These are phyloP conservation scores for Thyatira batis DNA, from an alignment of 2,888 invertebrate genomes.

Conservation along the genomic window DNA sequence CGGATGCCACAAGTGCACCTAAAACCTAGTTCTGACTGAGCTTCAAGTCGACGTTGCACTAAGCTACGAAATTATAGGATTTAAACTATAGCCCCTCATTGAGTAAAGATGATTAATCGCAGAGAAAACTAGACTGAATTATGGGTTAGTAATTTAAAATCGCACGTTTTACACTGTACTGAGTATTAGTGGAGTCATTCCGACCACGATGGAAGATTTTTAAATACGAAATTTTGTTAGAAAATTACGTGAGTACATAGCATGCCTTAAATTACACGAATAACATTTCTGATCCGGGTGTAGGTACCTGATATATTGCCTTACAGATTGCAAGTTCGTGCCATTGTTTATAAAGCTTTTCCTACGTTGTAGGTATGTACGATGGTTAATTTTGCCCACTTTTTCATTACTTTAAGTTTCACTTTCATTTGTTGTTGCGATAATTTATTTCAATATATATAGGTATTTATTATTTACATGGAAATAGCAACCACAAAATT, in stretches of 20 bases:
- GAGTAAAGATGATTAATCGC: slow-evolving; percentile 75
- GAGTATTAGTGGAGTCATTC: slow-evolving; percentile 61
- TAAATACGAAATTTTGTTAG: slow-evolving; percentile 49
- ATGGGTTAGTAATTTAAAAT: slow-evolving; percentile 62
- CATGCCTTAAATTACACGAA: slow-evolving; percentile 59
- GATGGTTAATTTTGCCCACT: slow-evolving; percentile 1
- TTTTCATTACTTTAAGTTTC: slow-evolving; percentile 3
- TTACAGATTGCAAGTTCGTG: slow-evolving; percentile 47
- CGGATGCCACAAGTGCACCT: slow-evolving; percentile 64
- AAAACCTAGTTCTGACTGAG: slow-evolving; percentile 73
- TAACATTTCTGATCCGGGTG: slow-evolving; percentile 48
- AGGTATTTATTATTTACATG: slow-evolving; percentile 26
- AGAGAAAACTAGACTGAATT: slow-evolving; percentile 68
- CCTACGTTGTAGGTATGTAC: slow-evolving; percentile 28
- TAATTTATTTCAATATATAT: slow-evolving; percentile 19
- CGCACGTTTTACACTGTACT: slow-evolving; percentile 62
- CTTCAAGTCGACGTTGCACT: slow-evolving; percentile 51
- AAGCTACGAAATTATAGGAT: slow-evolving; percentile 74
- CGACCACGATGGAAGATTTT: slow-evolving; percentile 55
- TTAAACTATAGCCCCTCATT: slow-evolving; percentile 67
- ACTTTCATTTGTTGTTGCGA: neutral
- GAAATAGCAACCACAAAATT: slow-evolving; percentile 19
- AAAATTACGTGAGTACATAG: slow-evolving; percentile 42
- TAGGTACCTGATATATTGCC: slow-evolving; percentile 48
- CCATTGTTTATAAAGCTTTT: slow-evolving; percentile 43